Evolutionary conservation across 2,113 vertebrate species (phyloP).

Genomic region (Piaya cayana): DNA sequence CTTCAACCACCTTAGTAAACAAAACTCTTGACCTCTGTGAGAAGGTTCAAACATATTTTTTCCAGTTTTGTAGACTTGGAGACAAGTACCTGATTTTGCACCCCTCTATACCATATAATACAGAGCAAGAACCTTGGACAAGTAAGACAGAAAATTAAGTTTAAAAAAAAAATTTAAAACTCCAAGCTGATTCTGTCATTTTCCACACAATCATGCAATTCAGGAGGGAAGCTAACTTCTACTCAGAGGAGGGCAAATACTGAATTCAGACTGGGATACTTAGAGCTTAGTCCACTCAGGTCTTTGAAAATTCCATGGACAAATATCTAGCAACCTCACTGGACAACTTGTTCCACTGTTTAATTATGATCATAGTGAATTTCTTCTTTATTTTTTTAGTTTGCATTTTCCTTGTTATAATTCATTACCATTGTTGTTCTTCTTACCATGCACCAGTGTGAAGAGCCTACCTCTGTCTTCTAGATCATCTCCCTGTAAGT

Average conservation of each 20-base stretch:
- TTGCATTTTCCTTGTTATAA: neutral
- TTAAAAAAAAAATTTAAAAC: no score
- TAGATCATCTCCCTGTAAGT: fast-evolving
- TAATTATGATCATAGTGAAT: neutral
- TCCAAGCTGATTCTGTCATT: neutral
- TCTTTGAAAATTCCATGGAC: neutral
- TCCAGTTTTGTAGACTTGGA: neutral
- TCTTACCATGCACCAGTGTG: neutral
- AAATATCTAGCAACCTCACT: neutral
- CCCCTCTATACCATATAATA: neutral
- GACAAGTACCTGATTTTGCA: neutral
- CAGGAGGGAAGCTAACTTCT: neutral
- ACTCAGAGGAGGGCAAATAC: neutral
- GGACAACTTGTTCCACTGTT: neutral
- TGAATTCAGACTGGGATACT: neutral
- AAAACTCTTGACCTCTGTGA: neutral
- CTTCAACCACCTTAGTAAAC: neutral
- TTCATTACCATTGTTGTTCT: neutral
- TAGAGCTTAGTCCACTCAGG: neutral
- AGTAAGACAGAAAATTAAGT: neutral
- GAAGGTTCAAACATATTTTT: neutral
- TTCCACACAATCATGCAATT: neutral
- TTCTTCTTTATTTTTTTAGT: neutral
- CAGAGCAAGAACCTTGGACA: neutral
- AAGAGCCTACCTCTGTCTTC: neutral